Base-by-base conservation (phyloP, 2,113 vertebrate genomes). In the Pollimyrus isidori region DNA sequence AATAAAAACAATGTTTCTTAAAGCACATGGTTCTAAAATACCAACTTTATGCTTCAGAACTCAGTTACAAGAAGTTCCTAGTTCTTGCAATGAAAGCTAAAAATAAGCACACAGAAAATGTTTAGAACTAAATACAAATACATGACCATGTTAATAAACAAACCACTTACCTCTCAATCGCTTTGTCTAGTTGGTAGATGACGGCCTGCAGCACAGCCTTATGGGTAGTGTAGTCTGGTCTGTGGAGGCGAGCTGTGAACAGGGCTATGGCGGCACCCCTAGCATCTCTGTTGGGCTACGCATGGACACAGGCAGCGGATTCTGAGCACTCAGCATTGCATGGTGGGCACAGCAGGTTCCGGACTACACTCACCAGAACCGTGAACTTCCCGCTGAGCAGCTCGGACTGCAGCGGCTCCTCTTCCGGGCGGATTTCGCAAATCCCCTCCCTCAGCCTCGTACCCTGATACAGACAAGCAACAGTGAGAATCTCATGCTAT, bases 171-270 rank as follows among this genome's bases (percentile, higher is more conserved):
- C 94, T 95, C 91, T 96, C 96, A 91, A 96, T 96, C 93, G 95
- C 95, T 94, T 96, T 96, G 91, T 96, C 96, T 93, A 96, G 94
- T 91, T 96, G 96, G 94, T 95, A 96, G 90, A 96, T 96, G 91
- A 96, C 95, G 90, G 95, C 95, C 92, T 96, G 96, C 90, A 96
- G 94, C 89, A 96, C 96, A 56, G 95, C 95, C 92, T 95, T 96
- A 90, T 96, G 95, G 89, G 95, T 95, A 82, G 95, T 96, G 91
- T 94, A 26, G 19, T 96, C 94, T 53, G 95, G 93, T 49, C 94
- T 94, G 92, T 96, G 94, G 86, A 96, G 95, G 89, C 94, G 94
- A 88, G 96, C 96, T 1, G 95, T 96, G 92, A 96, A 96, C 76
- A 96, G 95, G 0, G 96, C 96, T 13, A 96, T 91, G 48, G 95